phyloP scores from a whole-genome alignment of 2,888 invertebrate genomes.

The Teleogryllus oceanicus region DNA sequence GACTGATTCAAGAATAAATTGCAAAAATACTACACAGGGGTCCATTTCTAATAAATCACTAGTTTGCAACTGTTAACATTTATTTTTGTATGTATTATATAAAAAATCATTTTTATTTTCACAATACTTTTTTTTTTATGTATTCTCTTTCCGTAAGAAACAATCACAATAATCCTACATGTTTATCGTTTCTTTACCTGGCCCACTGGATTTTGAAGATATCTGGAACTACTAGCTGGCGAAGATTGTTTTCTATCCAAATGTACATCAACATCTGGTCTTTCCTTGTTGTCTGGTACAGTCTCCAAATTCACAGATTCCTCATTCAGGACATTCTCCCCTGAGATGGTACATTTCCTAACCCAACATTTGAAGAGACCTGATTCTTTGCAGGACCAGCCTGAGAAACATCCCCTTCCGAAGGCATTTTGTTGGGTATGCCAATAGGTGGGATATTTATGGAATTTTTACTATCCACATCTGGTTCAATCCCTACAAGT shows the following conservation, averaged over 20 bases:
- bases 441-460: neutral
- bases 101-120: no score
- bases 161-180: no score
- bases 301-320: conserved; percentile 57
- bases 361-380: neutral
- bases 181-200: conserved; percentile 26
- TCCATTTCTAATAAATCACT: no score
- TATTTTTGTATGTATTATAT: no score
- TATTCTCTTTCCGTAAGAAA: no score
- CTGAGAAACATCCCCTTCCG: neutral
- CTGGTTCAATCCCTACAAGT: neutral
- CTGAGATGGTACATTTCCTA: neutral
- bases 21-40: no score
- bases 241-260: conserved; percentile 24
- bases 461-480: neutral
- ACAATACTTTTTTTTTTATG: no score
- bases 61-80: no score
- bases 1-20: no score
- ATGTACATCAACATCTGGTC: conserved; percentile 47
- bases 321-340: conserved; percentile 36
- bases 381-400: no score
- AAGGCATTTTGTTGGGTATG: neutral
- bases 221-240: conserved; percentile 24
- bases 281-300: conserved; percentile 65
- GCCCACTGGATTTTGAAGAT: conserved; percentile 27